Percentiles rank a stretch among this genome's conserved stretches.
Evolutionary conservation across 2,113 vertebrate species (phyloP).

Genomic region (Sinocyclocheilus rhinocerous): DNA sequence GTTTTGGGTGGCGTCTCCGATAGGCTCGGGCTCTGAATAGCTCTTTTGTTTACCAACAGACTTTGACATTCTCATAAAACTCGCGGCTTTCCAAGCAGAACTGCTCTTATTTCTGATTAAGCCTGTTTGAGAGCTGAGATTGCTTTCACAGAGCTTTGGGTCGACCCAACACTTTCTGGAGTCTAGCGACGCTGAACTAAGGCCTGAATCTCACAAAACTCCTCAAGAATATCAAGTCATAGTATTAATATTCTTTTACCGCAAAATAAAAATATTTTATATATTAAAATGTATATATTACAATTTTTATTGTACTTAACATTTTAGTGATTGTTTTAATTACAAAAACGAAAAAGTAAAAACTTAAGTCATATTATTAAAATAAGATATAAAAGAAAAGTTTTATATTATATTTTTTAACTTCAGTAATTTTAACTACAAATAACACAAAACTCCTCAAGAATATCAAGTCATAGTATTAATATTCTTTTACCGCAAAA

Average conservation of each 20-base stretch:
- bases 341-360: not conserved
- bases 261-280: too few species aligned
- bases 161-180: too few species aligned
- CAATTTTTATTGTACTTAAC: not conserved
- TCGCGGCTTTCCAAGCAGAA: constrained; percentile 53
- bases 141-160: not conserved
- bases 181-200: not conserved
- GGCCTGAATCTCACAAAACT: not conserved
- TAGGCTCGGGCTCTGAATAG: constrained; percentile 63
- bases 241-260: not conserved
- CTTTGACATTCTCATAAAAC: constrained; percentile 67
- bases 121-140: constrained; percentile 56
- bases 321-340: not conserved
- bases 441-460: not conserved
- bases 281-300: not conserved
- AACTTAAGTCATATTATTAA: not conserved
- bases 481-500: not conserved
- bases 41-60: constrained; percentile 65
- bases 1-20: constrained; percentile 45
- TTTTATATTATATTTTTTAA: too few species aligned
- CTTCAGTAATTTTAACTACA: too few species aligned
- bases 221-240: not conserved
- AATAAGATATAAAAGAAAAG: too few species aligned
- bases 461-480: not conserved
- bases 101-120: constrained; percentile 55